Conservation (phyloP, 2,888 invertebrate genomes). For the Nemapogon koenigi region DNA sequence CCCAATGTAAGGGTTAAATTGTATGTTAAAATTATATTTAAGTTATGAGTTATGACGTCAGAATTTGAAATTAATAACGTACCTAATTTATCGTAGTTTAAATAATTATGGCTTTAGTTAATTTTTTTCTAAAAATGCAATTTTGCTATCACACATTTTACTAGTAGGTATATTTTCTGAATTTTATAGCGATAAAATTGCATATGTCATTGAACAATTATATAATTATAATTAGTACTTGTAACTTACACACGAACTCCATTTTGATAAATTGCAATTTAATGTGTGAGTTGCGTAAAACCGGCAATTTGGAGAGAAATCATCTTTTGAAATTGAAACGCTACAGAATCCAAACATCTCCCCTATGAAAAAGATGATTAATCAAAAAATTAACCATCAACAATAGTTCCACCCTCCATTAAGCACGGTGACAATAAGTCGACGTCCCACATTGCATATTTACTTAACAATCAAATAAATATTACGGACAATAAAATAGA, state of each 20-base stretch:
- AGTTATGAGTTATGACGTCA: no score
- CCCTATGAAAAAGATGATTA: constrained; percentile 49
- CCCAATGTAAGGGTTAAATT: no score
- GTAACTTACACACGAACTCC: neutral
- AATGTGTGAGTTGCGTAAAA: neutral
- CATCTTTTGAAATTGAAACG: constrained; percentile 28
- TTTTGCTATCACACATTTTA: no score
- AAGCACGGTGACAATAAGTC: constrained; percentile 45
- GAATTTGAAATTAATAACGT: no score
- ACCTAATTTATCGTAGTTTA: no score
- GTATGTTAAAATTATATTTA: no score
- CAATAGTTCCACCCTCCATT: constrained; percentile 53
- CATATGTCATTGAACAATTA: constrained; percentile 1
- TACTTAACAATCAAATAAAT: constrained; percentile 66
- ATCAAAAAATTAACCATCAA: constrained; percentile 64
- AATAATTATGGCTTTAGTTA: no score
- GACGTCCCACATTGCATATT: constrained; percentile 58
- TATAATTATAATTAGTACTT: neutral
- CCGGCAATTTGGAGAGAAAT: neutral
- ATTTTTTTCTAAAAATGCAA: no score
- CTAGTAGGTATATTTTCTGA: no score
- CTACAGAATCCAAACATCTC: constrained; percentile 42
- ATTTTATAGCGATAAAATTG: no score
- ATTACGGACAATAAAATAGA: constrained; percentile 61
- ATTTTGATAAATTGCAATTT: constrained; percentile 2